Evolutionary conservation across 35 echinoderm and acorn worm species (phyloP), one percentile per base, ranked within the genome.

Genomic region (Heliocidaris erythrogramma): DNA sequence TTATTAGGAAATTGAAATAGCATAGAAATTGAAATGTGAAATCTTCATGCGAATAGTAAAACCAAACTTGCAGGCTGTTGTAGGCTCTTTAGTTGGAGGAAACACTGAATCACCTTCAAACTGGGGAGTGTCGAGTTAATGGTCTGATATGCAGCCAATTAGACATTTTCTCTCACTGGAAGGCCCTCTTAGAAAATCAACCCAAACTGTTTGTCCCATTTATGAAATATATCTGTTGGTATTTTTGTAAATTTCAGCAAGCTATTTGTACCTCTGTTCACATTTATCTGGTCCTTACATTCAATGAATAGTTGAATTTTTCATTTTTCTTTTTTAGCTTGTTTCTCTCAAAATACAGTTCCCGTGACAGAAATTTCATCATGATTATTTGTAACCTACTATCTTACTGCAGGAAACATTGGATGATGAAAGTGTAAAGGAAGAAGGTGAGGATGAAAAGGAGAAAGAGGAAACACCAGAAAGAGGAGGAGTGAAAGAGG

Each of bases 401-500:
- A 27, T 24, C 60, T 21, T 14, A 69, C 21, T n/a, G n/a, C 27
- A 95, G 91, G 71, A 9, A 13, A 86, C 89, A 86, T 56, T 93
- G 52, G 92, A 97, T 47, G 49, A 8, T 47, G 48, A 27, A 47
- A 49, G 91, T 17, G 49, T 87, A 89, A 49, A 56, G 59, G 49
- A 18, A 32, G 47, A 87, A 4, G 78, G 90, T 17, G 86, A 93
- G 84, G 94, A 71, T 60, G 95, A 95, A 56, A 97, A 97, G 88
- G 95, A 32, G 35, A 95, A 95, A 94, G 84, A 96, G 49, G 93
- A 98, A 90, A 47, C 95, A 30, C 91, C 93, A 60, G 86, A 96
- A 65, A 94, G 95, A 93, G 31, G 7, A 24, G 31, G 87, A 32
- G 30, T 42, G 87, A 92, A 92, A 10, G 49, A 92, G 91, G 91